Base-by-base conservation (phyloP, 2,113 vertebrate species). In the Corythornis madagascariensis region DNA sequence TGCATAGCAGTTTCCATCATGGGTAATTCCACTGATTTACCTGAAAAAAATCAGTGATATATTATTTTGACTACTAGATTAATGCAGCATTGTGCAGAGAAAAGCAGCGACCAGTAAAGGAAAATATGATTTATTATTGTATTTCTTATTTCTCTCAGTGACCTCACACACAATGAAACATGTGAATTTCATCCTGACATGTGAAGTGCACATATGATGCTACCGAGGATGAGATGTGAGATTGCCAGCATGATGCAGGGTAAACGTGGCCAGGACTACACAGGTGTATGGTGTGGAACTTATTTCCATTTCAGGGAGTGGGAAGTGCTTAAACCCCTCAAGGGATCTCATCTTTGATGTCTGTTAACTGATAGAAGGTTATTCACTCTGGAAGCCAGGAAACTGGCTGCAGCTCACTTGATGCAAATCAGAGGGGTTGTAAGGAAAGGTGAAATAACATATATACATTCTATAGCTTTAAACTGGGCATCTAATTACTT, bases 111-210 rank as follows among this genome's bases (percentile, higher is more conserved):
- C 18, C 6, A 11, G 25, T 11, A 26, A 71, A 55, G 20, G 38
- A 56, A 86, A 83, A 55, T 2, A 4, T 6, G 12, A 28, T 67
- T 43, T 38, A 38, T 38, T 38, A 10, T 38, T 38, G 38, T 38
- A 38, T 17, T 78, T 31, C 33, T 70, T 13, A 25, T 78, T 86
- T 40, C 40, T 70, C 22, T 25, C 60, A 42, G 38, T 7, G 42
- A 13, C 52, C 40, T 53, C 55, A 6, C 29, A 19, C n/a, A 7
- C 33, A 4, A 13, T 2, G 19, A 67, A 78, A 74, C 38, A 31
- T 0, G 6, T 2, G 1, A 70, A 17, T 47, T 89, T 77, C 35
- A n/a, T 22, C 24, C 26, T 1, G 2, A 33, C 10, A 16, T 8
- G 16, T 52, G 40, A 77, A 55, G 16, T 33, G 7, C 18, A 7